Evolutionary conservation across 2,888 invertebrate species (phyloP), one percentile per base, ranked within the genome.

Genomic region (Sipha maydis): DNA sequence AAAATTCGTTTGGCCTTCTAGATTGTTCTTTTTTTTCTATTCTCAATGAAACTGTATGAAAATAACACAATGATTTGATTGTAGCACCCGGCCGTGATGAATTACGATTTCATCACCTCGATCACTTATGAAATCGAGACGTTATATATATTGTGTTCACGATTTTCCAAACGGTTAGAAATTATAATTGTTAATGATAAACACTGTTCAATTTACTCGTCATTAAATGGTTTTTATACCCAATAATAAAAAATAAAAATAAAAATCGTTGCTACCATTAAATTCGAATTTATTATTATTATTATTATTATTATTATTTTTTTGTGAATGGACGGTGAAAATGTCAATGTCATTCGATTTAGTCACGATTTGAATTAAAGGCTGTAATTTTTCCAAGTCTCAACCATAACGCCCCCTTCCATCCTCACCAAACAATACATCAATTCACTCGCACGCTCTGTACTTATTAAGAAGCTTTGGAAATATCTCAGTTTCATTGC

Each of bases 401-500:
- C 9, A 8, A 4, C n/a, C 9, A 31, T 21, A 25, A 69, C 21
- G 28, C 82, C 14, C 48, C n/a, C n/a, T n/a, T n/a, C n/a, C n/a
- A n/a, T n/a, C n/a, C n/a, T n/a, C 21, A 19, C 34, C 9, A n/a
- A 69, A 69, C 28, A 11, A 69, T 69, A 21, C 69, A 48, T 71
- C 61, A 61, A 79, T 79, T 79, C 61, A 38, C 71, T 83, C 14
- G 69, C 71, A 71, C 82, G 69, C 67, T 21, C 25, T 25, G 69
- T 11, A 48, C 14, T 31, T 69, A 82, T n/a, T n/a, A 71, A 31
- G 21, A 48, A 69, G 11, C 28, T 48, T 71, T 14, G 21, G 19
- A 82, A 82, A 82, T 82, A 69, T 69, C 19, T 61, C 61, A 19
- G 56, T 79, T 79, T 56, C 79, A 79, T 79, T 61, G 56, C 34